Evolutionary conservation across 2,797 vertebrate species (phyloP).

Genomic region (Cuniculus paca): DNA sequence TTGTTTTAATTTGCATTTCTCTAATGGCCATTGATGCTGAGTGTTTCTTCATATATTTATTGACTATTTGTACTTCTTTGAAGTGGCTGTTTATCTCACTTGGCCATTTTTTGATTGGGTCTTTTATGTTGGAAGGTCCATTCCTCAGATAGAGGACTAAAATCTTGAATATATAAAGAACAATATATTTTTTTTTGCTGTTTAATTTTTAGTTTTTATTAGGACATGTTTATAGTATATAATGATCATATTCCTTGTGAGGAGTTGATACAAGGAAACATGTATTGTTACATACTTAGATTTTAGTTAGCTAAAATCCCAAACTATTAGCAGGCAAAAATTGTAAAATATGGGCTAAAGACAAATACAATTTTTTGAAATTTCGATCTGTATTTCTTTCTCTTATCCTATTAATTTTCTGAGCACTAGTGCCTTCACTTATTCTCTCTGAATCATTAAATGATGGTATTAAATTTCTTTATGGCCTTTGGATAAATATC

Average conservation of each 20-base stretch:
- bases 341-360: background rate
- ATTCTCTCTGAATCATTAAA: constrained; percentile 22
- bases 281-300: background rate
- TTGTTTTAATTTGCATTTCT: background rate
- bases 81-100: background rate
- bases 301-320: background rate
- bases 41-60: background rate
- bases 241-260: background rate
- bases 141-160: background rate
- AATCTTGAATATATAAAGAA: background rate
- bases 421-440: background rate
- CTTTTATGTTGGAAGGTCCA: background rate
- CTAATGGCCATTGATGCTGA: background rate
- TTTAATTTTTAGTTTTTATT: background rate
- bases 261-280: background rate
- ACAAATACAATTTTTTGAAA: background rate
- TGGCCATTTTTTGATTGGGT: background rate
- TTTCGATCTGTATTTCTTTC: background rate
- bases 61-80: background rate
- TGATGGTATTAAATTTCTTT: background rate
- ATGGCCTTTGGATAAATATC: background rate
- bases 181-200: background rate
- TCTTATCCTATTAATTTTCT: background rate
- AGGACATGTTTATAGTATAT: background rate
- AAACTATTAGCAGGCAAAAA: background rate